Percentiles rank a stretch among this genome's conserved stretches.
phyloP scores from a whole-genome alignment of 2,797 vertebrate genomes.

The Siniperca obscura region DNA sequence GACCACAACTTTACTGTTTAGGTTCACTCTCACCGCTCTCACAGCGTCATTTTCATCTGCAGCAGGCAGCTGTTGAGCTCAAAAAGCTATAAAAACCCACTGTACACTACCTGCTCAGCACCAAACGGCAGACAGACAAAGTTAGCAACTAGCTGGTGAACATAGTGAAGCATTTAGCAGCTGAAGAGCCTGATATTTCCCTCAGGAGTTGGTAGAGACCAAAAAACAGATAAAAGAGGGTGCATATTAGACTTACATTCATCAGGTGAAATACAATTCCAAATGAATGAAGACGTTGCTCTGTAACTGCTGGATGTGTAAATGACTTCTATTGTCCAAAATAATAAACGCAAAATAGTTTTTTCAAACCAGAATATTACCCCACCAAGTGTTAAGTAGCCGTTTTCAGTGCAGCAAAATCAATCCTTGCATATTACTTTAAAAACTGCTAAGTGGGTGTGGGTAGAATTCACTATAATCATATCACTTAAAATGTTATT shows the following conservation, averaged over 20 bases:
- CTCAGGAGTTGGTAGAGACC: too few relatives aligned
- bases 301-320: background rate
- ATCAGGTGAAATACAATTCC: too few relatives aligned
- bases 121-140: background rate
- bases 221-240: too few relatives aligned
- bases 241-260: too few relatives aligned
- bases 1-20: too few relatives aligned
- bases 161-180: background rate
- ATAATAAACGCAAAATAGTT: background rate
- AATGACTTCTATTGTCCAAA: background rate
- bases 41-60: too few relatives aligned
- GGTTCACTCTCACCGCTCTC: too few relatives aligned
- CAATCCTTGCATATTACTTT: background rate
- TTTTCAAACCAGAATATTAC: background rate
- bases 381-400: background rate
- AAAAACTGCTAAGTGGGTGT: background rate
- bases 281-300: too few relatives aligned
- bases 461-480: background rate
- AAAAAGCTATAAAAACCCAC: background rate
- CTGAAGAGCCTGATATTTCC: background rate
- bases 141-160: too few relatives aligned
- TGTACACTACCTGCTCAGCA: background rate
- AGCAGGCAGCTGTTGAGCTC: too few relatives aligned
- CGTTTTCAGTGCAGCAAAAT: background rate
- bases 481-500: background rate